Conservation (phyloP, 2,888 invertebrate genomes). For the Microctonus aethiopoides region DNA sequence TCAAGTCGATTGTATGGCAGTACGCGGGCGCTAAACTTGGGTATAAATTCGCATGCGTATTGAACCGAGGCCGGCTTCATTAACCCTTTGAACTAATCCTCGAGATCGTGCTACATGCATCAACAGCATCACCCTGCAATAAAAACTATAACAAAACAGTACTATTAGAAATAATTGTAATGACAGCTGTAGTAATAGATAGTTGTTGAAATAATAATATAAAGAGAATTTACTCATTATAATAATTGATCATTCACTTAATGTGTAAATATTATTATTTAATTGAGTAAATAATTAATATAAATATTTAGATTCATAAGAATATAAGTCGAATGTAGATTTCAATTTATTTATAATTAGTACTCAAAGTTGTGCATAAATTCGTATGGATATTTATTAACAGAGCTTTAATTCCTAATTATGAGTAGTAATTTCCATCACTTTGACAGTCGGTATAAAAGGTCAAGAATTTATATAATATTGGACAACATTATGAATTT, state of each 20-base stretch:
- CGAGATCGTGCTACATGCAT: slow-evolving; percentile 23
- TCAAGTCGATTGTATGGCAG: slow-evolving; percentile 59
- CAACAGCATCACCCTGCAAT: slow-evolving; percentile 10
- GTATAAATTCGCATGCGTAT: slow-evolving; percentile 64
- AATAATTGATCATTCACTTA: background rate
- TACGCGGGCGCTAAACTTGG: slow-evolving; percentile 41
- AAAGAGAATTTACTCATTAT: background rate
- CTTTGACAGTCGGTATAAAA: background rate
- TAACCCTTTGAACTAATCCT: slow-evolving; percentile 17
- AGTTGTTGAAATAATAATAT: background rate
- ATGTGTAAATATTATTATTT: background rate
- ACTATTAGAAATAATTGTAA: background rate
- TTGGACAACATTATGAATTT: no score
- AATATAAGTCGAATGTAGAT: background rate
- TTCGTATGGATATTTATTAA: background rate
- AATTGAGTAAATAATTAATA: background rate
- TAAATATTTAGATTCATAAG: background rate
- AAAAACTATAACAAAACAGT: background rate
- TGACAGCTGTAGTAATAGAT: background rate
- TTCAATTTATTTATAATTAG: no score
- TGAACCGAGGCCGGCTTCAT: slow-evolving; percentile 50
- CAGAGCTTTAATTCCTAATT: background rate
- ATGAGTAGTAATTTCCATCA: background rate
- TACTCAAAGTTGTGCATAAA: background rate
- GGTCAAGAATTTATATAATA: background rate